These are phyloP conservation scores for Sebastes schlegelii DNA, from an alignment of 2,113 vertebrate genomes.

Conservation along the genomic window DNA sequence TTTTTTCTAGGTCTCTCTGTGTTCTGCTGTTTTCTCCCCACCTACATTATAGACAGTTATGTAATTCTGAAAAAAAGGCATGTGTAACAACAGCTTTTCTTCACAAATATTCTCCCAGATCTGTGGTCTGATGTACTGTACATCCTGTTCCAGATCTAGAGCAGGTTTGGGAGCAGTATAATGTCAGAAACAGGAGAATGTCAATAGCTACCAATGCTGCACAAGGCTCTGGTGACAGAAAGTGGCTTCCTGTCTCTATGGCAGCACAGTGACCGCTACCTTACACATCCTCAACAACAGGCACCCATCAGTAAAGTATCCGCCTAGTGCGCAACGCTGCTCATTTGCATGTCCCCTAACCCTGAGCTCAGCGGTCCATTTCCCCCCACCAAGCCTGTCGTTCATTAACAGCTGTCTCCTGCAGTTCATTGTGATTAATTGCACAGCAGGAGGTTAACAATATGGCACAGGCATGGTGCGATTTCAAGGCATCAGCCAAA, in stretches of 20 bases:
- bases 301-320: constrained; percentile 59
- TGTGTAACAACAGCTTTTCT: constrained; percentile 40
- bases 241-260: constrained; percentile 67
- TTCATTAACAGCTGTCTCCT: constrained; percentile 72
- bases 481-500: constrained; percentile 70
- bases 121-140: constrained; percentile 48
- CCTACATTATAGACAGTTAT: constrained; percentile 66
- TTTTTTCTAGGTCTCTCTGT: constrained; percentile 10
- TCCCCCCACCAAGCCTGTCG: constrained; percentile 60
- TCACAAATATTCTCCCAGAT: constrained; percentile 27
- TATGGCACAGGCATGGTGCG: constrained; percentile 58
- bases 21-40: constrained; percentile 38
- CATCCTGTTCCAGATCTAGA: constrained; percentile 40
- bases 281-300: constrained; percentile 50
- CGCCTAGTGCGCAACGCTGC: constrained; percentile 38
- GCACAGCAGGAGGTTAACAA: constrained; percentile 72
- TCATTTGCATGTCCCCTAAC: constrained; percentile 72
- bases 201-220: constrained; percentile 27
- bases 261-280: constrained; percentile 50
- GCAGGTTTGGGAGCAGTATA: constrained; percentile 11
- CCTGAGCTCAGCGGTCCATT: constrained; percentile 65
- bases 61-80: constrained; percentile 62
- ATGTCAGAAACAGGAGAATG: constrained; percentile 35
- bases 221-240: constrained; percentile 42
- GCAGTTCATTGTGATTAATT: constrained; percentile 78